Percentiles rank a stretch among this genome's conserved stretches.
These are phyloP conservation scores for Rousettus leschenaultii DNA, from an alignment of 2,113 vertebrate species.

Conservation along the genomic window DNA sequence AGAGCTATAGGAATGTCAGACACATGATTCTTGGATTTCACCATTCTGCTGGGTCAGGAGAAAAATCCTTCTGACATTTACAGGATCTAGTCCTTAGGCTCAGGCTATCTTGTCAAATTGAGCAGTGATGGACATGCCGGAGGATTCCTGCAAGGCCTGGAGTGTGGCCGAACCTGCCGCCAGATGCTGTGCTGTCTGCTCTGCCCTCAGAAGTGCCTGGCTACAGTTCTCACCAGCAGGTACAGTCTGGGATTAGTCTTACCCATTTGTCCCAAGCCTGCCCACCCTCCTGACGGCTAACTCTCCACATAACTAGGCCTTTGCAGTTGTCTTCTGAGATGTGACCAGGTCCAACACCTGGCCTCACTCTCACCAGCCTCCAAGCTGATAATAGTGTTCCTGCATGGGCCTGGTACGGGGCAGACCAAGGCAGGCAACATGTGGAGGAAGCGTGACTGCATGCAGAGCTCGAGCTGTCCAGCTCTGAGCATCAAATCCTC, in stretches of 20 bases:
- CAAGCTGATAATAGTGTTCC: not conserved
- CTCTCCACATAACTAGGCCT: not conserved
- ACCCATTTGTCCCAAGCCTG: not conserved
- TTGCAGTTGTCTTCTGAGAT: not conserved
- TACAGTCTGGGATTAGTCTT: not conserved
- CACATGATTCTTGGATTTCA: not conserved
- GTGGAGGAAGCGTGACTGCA: not conserved
- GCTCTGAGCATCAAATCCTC: not conserved
- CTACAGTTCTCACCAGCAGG: not conserved
- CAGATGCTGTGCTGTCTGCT: not conserved
- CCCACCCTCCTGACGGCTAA: not conserved
- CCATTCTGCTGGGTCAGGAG: not conserved
- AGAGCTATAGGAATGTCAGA: not conserved
- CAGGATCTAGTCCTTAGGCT: not conserved
- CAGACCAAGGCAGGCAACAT: not conserved
- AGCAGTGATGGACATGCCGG: not conserved
- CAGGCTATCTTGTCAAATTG: not conserved
- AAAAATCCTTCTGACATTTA: not conserved
- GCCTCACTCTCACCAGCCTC: not conserved
- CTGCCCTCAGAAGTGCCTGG: not conserved
- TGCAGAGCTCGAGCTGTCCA: not conserved
- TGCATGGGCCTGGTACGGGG: not conserved
- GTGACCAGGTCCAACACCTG: not conserved
- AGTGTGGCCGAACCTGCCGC: not conserved
- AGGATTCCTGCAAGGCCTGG: not conserved